These are phyloP conservation scores for Lagria hirta DNA, from an alignment of 2,888 invertebrate genomes.

Conservation along the genomic window DNA sequence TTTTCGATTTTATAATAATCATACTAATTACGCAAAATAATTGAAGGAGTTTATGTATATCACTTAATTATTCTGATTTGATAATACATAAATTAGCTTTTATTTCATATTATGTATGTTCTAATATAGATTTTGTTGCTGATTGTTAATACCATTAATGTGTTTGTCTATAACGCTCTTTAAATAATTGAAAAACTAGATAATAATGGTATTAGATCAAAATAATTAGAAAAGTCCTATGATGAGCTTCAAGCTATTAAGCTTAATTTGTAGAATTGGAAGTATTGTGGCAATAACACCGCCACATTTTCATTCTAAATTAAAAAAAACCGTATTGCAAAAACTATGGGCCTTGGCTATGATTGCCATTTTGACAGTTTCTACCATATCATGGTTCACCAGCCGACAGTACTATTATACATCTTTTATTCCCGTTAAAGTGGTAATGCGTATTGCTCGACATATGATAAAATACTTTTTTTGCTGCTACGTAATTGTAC, in stretches of 20 bases:
- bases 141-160: too few species aligned
- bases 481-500: slow-evolving; percentile 6
- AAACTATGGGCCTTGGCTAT: slow-evolving; percentile 2
- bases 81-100: too few species aligned
- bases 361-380: background rate
- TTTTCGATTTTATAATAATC: too few species aligned
- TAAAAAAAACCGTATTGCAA: background rate
- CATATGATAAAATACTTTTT: slow-evolving; percentile 1
- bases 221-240: too few species aligned
- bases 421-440: slow-evolving; percentile 3
- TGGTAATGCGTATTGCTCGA: slow-evolving; percentile 5
- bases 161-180: too few species aligned
- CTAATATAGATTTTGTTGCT: too few species aligned
- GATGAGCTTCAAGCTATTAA: slow-evolving; percentile 1
- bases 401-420: background rate
- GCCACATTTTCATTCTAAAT: background rate
- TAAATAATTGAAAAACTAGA: too few species aligned
- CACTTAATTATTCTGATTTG: too few species aligned
- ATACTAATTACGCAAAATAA: too few species aligned
- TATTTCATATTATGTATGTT: too few species aligned
- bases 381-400: slow-evolving; percentile 1
- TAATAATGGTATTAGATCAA: too few species aligned
- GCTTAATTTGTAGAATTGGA: slow-evolving; percentile 2
- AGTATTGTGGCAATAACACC: slow-evolving; percentile 6
- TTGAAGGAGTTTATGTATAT: too few species aligned